Base-by-base conservation (phyloP, 2,113 vertebrate genomes). In the Barbus barbus region DNA sequence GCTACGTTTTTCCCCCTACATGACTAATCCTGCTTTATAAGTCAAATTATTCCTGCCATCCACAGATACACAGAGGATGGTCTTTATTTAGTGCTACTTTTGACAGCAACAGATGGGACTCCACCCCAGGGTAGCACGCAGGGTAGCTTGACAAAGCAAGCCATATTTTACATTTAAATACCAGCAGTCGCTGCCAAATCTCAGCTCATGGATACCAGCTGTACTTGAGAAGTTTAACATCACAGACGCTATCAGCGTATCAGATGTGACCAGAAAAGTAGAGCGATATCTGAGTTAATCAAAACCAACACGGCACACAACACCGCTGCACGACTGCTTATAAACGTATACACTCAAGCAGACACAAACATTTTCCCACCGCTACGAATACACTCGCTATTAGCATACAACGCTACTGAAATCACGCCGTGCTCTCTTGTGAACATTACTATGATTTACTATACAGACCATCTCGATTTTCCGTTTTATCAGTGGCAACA, bases 91-190 rank as follows among this genome's bases (percentile, higher is more conserved):
- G 84, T 83, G 85, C 74, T 67, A 18, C 18, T 83, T 76, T 86
- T 90, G 89, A 88, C 87, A 85, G 83, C 82, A 88, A 87, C 87
- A 90, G 89, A 90, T 90, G 89, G 89, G 82, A 82, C 74, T 38
- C 46, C 63, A 87, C 86, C 85, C 86, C 82, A 81, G 86, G 87
- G 87, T 85, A 84, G 78, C 81, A 48, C 58, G 75, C 82, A 81
- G 86, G 87, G 87, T 48, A 85, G 85, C 83, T 78, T 38, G 65
- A 88, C 83, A 90, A 87, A 79, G 74, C 81, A 85, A 48, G 58
- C 81, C 85, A 83, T 89, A 83, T 88, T 87, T 87, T 85, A 83
- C 63, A 83, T 88, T 83, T 87, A 88, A 87, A 87, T 84, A 86
- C 53, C 78, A 73, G 58, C 65, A 80, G 67, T 38, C 41, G 77